A percentile compares a stretch with the other conserved stretches of the same genome.
Conservation (phyloP, 2,797 vertebrate genomes). For the Crax fasciolata region DNA sequence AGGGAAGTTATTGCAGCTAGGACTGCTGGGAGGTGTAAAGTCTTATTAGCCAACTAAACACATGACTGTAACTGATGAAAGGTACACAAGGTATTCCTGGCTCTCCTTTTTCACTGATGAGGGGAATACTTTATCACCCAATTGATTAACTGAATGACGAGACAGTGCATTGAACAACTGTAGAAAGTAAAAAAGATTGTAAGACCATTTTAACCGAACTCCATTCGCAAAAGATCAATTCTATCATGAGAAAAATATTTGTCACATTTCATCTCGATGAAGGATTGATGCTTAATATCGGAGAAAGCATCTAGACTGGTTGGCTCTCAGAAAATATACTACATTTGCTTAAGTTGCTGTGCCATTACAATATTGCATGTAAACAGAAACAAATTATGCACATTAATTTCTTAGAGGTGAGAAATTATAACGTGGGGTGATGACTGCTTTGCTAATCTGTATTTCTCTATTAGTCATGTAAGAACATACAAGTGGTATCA, state of each 20-base stretch:
- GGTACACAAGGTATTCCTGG: background rate
- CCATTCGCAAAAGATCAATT: slow-evolving; percentile 73
- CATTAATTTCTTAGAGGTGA: slow-evolving; percentile 42
- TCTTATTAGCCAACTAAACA: background rate
- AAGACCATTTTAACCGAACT: slow-evolving; percentile 35
- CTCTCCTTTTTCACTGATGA: slow-evolving; percentile 38
- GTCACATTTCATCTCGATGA: slow-evolving; percentile 17
- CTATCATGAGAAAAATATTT: slow-evolving; percentile 21
- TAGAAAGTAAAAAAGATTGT: slow-evolving; percentile 47
- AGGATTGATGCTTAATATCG: slow-evolving; percentile 36
- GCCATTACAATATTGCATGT: slow-evolving; percentile 43
- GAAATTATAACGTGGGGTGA: background rate
- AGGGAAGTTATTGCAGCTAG: background rate
- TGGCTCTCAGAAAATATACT: slow-evolving; percentile 1
- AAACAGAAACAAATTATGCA: slow-evolving; percentile 61
- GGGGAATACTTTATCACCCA: slow-evolving; percentile 47
- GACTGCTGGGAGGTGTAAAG: background rate
- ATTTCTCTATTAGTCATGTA: slow-evolving; percentile 9
- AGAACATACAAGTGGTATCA: background rate
- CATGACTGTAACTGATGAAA: background rate
- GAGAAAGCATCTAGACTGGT: slow-evolving; percentile 23
- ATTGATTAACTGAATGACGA: slow-evolving; percentile 43
- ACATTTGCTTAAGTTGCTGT: slow-evolving; percentile 38
- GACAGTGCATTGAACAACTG: slow-evolving; percentile 18
- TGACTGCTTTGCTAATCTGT: slow-evolving; percentile 28